These are phyloP conservation scores for Galaxias olidus DNA, from an alignment of 2,797 vertebrate species.

Conservation along the genomic window DNA sequence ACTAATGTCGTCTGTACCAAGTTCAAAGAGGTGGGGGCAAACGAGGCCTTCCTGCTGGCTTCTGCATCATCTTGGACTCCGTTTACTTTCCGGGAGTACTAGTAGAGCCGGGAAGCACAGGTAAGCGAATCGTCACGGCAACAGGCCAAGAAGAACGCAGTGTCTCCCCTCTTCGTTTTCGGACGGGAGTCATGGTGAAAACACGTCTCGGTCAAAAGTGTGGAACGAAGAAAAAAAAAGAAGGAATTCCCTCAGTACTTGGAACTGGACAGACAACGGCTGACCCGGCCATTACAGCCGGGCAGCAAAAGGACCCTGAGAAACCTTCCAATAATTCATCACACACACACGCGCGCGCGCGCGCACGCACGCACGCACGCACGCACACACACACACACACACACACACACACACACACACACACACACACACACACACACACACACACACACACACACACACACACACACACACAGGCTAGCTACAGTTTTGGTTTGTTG, in stretches of 20 bases:
- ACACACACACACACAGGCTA: conserved; percentile 5
- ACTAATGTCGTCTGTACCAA: conserved; percentile 13
- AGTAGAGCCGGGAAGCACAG: no score
- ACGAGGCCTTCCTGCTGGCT: conserved; percentile 12
- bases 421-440: conserved; percentile 8
- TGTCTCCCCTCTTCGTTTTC: no score
- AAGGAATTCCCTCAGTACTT: no score
- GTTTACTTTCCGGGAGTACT: conserved; percentile 10
- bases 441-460: conserved; percentile 2
- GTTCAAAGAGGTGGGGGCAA: conserved; percentile 26
- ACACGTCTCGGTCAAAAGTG: no score
- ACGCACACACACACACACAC: conserved; percentile 5
- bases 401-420: conserved; percentile 7
- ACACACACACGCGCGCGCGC: no score
- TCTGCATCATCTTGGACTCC: conserved; percentile 26
- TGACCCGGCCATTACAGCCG: background rate
- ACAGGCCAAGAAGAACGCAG: no score
- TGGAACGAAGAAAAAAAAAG: no score
- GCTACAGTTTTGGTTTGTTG: no score
- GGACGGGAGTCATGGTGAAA: no score
- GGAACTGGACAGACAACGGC: no score
- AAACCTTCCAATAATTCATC: background rate
- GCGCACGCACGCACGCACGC: no score
- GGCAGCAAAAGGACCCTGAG: background rate
- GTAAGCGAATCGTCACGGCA: no score